phyloP scores from a whole-genome alignment of 2,113 vertebrate species.

The Herpetotheres cachinnans region DNA sequence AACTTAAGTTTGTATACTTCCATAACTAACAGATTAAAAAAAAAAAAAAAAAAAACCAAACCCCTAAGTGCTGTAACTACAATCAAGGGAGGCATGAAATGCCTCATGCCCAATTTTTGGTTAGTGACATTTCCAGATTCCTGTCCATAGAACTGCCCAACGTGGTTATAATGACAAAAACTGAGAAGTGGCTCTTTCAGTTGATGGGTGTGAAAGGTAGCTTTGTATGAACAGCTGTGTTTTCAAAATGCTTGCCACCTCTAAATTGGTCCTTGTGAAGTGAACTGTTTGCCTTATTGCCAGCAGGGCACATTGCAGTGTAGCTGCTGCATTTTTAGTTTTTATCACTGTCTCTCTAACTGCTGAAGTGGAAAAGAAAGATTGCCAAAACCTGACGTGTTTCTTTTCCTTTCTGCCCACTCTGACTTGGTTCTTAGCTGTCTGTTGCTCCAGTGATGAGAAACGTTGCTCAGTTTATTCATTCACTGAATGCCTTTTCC shows the following conservation, averaged over 20 bases:
- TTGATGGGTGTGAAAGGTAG: conserved; percentile 35
- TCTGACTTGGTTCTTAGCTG: conserved; percentile 61
- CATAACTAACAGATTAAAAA: neutral
- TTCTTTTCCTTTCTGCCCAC: conserved; percentile 58
- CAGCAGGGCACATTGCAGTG: conserved; percentile 60
- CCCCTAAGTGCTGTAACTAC: neutral
- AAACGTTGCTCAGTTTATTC: conserved; percentile 62
- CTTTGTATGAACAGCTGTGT: conserved; percentile 64
- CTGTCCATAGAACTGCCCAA: neutral
- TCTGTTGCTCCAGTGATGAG: conserved; percentile 60
- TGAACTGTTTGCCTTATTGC: conserved; percentile 59
- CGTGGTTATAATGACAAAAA: conserved; percentile 31
- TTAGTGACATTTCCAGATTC: neutral
- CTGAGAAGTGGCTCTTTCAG: conserved; percentile 17
- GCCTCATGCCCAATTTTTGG: neutral
- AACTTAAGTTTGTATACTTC: neutral
- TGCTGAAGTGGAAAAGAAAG: conserved; percentile 73
- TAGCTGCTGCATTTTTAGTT: conserved; percentile 68
- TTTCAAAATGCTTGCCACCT: conserved; percentile 68
- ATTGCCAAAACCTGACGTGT: conserved; percentile 69
- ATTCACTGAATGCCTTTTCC: conserved; percentile 58
- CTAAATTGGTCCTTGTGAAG: conserved; percentile 61
- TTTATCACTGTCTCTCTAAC: conserved; percentile 69
- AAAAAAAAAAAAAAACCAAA: fast-evolving
- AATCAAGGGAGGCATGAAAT: neutral